A percentile compares a stretch with the other conserved stretches of the same genome.
Evolutionary conservation across 2,113 vertebrate species (phyloP).

Genomic region (Tympanuchus pallidicinctus): DNA sequence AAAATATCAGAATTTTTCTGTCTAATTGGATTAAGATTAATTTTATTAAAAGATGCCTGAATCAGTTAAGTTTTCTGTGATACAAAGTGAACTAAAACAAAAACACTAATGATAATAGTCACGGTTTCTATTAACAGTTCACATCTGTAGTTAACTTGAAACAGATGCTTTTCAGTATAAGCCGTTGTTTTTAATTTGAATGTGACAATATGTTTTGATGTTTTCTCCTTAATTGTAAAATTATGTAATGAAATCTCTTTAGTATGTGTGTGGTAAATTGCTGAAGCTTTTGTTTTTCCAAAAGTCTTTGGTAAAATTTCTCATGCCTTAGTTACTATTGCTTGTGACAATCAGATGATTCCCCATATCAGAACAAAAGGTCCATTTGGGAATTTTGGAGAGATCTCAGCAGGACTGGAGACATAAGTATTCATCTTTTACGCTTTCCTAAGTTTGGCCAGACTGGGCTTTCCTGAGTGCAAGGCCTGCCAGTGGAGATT

Average conservation of each 20-base stretch:
- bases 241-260: slow-evolving; percentile 70
- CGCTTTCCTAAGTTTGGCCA: not conserved
- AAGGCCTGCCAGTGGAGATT: not conserved
- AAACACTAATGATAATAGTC: slow-evolving; percentile 64
- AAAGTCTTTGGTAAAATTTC: slow-evolving; percentile 54
- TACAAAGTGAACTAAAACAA: slow-evolving; percentile 67
- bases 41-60: slow-evolving; percentile 77
- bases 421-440: not conserved
- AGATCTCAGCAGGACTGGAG: not conserved
- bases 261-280: slow-evolving; percentile 72
- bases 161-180: slow-evolving; percentile 70
- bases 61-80: slow-evolving; percentile 75
- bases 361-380: not conserved
- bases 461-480: not conserved
- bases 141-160: slow-evolving; percentile 79
- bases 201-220: slow-evolving; percentile 79
- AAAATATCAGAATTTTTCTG: slow-evolving; percentile 71
- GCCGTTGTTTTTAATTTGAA: slow-evolving; percentile 73
- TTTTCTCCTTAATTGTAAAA: slow-evolving; percentile 79
- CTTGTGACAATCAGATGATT: slow-evolving; percentile 18
- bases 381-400: not conserved
- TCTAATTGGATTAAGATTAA: slow-evolving; percentile 78
- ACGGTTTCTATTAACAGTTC: slow-evolving; percentile 76
- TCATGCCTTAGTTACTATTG: slow-evolving; percentile 9
- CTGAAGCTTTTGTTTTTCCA: slow-evolving; percentile 62